phyloP scores from a whole-genome alignment of 2,888 invertebrate genomes.

The Pammene aurita region DNA sequence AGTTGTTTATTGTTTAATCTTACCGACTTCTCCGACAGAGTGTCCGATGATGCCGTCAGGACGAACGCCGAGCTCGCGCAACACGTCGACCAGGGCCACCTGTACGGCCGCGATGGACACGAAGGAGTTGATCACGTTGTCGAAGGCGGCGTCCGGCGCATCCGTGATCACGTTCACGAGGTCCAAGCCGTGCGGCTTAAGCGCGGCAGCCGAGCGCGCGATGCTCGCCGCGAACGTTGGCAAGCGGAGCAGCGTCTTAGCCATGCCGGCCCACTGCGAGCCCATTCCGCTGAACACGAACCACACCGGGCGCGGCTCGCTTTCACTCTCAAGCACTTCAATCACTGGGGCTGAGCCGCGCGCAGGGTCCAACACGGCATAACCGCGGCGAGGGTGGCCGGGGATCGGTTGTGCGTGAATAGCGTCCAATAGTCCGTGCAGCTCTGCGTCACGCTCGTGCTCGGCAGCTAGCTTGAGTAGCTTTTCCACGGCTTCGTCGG shows the following conservation, averaged over 20 bases:
- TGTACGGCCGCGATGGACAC: slow-evolving; percentile 97
- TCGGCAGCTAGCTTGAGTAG: slow-evolving; percentile 85
- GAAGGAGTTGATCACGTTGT: slow-evolving; percentile 95
- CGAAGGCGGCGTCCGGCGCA: slow-evolving; percentile 89
- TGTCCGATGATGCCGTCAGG: slow-evolving; percentile 99
- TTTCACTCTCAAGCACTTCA: slow-evolving; percentile 58
- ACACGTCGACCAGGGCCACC: slow-evolving; percentile 96
- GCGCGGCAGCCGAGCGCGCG: slow-evolving; percentile 87
- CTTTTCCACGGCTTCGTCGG: slow-evolving; percentile 88
- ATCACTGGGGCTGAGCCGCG: background rate
- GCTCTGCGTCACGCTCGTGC: slow-evolving; percentile 87
- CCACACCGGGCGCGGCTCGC: slow-evolving; percentile 93
- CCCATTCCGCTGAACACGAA: slow-evolving; percentile 99
- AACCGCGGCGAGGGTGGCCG: slow-evolving; percentile 93
- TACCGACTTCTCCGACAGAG: slow-evolving; percentile 94
- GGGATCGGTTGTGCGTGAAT: slow-evolving; percentile 87
- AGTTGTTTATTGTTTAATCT: slow-evolving; percentile 42
- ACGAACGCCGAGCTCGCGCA: slow-evolving; percentile 88
- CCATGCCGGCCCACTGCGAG: slow-evolving; percentile 99
- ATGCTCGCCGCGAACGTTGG: slow-evolving; percentile 92
- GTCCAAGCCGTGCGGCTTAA: slow-evolving; percentile 91
- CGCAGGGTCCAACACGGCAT: slow-evolving; percentile 85
- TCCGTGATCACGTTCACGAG: slow-evolving; percentile 91
- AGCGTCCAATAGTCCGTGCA: slow-evolving; percentile 89
- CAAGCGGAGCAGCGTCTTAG: slow-evolving; percentile 91